Conservation (phyloP, 2,113 vertebrate genomes). For the Bucco capensis region DNA sequence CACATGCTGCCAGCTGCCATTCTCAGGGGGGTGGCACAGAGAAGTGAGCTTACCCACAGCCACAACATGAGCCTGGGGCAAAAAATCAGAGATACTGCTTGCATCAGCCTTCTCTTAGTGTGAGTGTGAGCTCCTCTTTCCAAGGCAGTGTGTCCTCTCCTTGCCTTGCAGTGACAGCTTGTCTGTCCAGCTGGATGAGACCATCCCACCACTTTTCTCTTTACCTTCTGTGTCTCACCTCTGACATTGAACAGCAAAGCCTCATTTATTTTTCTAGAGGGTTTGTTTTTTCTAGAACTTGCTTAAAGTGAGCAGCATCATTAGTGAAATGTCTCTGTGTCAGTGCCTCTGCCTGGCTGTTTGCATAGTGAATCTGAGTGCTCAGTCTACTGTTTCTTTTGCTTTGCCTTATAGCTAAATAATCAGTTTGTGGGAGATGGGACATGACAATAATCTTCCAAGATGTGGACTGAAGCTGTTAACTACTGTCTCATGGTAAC, state of each 20-base stretch:
- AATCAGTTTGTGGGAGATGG: neutral
- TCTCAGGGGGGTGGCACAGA: fast-evolving
- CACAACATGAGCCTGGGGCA: neutral
- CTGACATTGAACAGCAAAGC: neutral
- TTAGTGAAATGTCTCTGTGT: neutral
- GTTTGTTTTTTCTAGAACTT: neutral
- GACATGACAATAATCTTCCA: neutral
- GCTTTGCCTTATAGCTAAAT: neutral
- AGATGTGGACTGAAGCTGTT: constrained; percentile 8
- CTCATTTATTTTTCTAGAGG: neutral
- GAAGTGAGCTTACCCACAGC: neutral
- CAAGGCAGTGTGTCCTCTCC: neutral
- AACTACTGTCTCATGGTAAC: neutral
- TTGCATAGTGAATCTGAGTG: neutral
- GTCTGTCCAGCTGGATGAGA: neutral
- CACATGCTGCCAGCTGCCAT: neutral
- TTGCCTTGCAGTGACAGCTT: neutral
- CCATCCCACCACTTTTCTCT: neutral
- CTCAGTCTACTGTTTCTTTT: neutral
- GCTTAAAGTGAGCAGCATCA: neutral
- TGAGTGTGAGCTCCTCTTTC: neutral
- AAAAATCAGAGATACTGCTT: neutral
- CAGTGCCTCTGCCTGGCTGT: neutral
- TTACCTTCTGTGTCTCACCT: neutral
- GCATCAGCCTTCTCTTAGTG: neutral